Evolutionary conservation across 2,113 vertebrate species (phyloP).

Genomic region (Rhinoptilus africanus): DNA sequence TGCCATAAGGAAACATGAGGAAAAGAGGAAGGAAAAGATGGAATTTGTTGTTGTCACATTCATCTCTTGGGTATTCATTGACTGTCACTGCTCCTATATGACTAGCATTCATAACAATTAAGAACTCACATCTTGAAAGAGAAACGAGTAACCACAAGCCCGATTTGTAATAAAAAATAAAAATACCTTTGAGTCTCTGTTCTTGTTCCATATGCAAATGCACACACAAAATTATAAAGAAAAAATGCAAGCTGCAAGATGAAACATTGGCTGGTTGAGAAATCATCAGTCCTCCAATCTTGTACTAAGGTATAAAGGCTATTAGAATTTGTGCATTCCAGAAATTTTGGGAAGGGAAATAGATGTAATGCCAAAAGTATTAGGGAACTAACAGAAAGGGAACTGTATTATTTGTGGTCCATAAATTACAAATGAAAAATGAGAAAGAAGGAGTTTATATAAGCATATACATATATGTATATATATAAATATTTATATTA

Average conservation of each 20-base stretch:
- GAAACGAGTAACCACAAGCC: background rate
- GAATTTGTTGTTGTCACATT: constrained; percentile 18
- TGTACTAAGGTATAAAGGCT: constrained; percentile 57
- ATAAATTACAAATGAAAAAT: constrained; percentile 77
- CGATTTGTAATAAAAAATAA: constrained; percentile 13
- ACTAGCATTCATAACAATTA: background rate
- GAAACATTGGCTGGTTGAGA: constrained; percentile 56
- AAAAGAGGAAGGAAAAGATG: background rate
- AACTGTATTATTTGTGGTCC: constrained; percentile 53
- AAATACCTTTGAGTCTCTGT: constrained; percentile 4
- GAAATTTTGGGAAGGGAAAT: too few species aligned
- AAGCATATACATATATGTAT: constrained; percentile 72
- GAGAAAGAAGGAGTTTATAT: constrained; percentile 70
- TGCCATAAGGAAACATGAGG: background rate
- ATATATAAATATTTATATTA: constrained; percentile 82
- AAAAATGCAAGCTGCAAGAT: constrained; percentile 30
- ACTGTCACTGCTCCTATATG: background rate
- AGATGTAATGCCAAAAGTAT: constrained; percentile 58
- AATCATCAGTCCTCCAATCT: constrained; percentile 51
- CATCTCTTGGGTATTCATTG: background rate
- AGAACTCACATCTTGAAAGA: background rate
- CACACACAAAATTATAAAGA: constrained; percentile 4
- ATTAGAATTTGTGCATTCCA: constrained; percentile 66
- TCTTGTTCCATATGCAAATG: constrained; percentile 8
- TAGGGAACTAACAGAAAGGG: constrained; percentile 64